These are phyloP conservation scores for Chloroceryle aenea DNA, from an alignment of 2,113 vertebrate species.

Conservation along the genomic window DNA sequence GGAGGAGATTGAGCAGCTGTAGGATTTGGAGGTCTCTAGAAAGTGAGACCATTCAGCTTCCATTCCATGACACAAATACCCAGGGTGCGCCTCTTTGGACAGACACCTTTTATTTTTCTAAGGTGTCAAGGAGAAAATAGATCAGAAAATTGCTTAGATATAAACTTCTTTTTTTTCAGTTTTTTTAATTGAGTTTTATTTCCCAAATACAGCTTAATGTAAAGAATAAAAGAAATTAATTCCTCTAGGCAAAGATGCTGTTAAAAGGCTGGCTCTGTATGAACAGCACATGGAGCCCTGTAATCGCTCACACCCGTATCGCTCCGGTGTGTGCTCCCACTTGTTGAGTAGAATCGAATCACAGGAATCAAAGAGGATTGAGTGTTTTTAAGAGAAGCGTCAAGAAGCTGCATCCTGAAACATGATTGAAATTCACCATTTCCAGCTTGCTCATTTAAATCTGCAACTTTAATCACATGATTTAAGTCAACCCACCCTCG, in stretches of 20 bases:
- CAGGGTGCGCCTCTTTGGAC: background rate
- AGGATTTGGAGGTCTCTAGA: background rate
- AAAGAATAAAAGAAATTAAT: slow-evolving; percentile 50
- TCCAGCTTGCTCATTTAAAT: background rate
- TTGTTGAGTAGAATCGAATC: slow-evolving; percentile 29
- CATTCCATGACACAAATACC: fast-evolving
- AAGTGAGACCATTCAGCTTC: background rate
- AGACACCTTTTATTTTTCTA: background rate
- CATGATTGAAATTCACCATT: slow-evolving; percentile 29
- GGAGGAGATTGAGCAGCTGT: background rate
- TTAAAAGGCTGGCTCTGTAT: background rate
- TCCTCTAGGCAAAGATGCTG: background rate
- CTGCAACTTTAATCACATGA: slow-evolving; percentile 36
- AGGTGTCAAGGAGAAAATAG: background rate
- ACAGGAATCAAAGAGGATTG: slow-evolving; percentile 3
- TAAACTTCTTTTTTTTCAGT: background rate
- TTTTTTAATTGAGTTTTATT: slow-evolving; percentile 31
- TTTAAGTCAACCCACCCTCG: background rate
- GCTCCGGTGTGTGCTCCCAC: background rate
- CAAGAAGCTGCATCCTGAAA: background rate
- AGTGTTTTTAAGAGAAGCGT: slow-evolving; percentile 22
- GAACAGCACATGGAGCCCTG: background rate
- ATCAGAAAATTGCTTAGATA: background rate
- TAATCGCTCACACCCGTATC: slow-evolving; percentile 20
- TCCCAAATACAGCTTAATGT: background rate